Conservation (phyloP, 2,797 vertebrate genomes). For the Falco naumanni region DNA sequence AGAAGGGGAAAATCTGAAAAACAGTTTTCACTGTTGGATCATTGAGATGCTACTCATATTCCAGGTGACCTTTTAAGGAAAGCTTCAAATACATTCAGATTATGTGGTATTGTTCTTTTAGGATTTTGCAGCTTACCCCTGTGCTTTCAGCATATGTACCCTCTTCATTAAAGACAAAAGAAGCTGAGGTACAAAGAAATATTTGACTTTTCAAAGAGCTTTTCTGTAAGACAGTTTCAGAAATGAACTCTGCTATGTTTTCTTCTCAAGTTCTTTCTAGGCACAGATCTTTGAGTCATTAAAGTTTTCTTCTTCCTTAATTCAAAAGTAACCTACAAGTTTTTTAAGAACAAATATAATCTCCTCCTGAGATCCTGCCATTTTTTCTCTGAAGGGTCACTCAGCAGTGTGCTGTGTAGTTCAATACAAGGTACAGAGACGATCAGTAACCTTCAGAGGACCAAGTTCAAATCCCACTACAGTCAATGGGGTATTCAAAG, state of each 20-base stretch:
- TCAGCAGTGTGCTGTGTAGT: neutral
- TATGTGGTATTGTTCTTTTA: neutral
- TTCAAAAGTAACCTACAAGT: neutral
- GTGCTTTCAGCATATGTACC: neutral
- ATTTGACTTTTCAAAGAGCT: neutral
- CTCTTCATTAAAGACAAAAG: neutral
- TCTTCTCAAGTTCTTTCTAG: neutral
- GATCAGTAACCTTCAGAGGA: neutral
- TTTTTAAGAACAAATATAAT: neutral
- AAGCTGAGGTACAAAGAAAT: neutral
- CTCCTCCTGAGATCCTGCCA: neutral
- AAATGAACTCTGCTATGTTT: neutral
- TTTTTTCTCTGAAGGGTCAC: neutral
- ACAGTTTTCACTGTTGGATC: neutral
- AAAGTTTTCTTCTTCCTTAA: neutral
- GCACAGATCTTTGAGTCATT: neutral
- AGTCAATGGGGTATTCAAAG: neutral
- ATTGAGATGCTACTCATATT: neutral
- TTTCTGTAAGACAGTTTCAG: neutral
- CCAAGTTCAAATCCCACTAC: neutral
- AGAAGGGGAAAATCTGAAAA: neutral
- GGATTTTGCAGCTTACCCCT: neutral
- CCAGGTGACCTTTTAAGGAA: neutral
- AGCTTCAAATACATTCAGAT: neutral
- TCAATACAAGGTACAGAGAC: neutral